phyloP scores from a whole-genome alignment of 2,113 vertebrate genomes.

The Isichthys henryi region DNA sequence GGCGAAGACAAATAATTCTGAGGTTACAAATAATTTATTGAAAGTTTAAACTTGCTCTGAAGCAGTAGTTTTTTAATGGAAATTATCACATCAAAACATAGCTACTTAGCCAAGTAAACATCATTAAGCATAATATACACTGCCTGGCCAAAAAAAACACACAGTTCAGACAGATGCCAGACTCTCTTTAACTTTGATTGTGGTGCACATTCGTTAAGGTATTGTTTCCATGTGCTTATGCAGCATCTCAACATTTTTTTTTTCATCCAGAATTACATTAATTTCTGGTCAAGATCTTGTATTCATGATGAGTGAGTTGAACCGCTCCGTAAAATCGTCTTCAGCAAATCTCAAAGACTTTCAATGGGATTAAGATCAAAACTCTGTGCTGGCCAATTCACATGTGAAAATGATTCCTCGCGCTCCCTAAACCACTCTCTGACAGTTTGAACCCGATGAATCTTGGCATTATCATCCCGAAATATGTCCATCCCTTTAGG shows the following conservation, averaged over 20 bases:
- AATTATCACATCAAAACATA: background rate
- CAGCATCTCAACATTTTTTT: background rate
- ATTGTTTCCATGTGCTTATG: background rate
- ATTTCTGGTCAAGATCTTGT: background rate
- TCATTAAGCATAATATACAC: background rate
- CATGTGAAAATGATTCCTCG: background rate
- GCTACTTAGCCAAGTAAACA: background rate
- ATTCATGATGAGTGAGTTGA: background rate
- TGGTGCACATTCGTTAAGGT: background rate
- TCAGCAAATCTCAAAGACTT: background rate
- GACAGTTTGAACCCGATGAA: background rate
- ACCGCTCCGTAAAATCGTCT: background rate
- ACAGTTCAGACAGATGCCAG: no score
- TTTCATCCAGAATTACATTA: background rate
- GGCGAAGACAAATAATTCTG: background rate
- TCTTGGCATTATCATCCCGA: background rate
- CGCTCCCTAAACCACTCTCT: background rate
- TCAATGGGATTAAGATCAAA: background rate
- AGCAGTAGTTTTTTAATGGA: background rate
- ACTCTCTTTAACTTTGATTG: background rate
- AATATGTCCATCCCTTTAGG: background rate
- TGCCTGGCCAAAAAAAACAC: background rate
- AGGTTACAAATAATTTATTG: background rate
- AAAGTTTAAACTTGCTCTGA: background rate
- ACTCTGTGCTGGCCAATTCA: no score